Base-by-base conservation (phyloP, 2,113 vertebrate genomes). In the Aegotheles bennettii region DNA sequence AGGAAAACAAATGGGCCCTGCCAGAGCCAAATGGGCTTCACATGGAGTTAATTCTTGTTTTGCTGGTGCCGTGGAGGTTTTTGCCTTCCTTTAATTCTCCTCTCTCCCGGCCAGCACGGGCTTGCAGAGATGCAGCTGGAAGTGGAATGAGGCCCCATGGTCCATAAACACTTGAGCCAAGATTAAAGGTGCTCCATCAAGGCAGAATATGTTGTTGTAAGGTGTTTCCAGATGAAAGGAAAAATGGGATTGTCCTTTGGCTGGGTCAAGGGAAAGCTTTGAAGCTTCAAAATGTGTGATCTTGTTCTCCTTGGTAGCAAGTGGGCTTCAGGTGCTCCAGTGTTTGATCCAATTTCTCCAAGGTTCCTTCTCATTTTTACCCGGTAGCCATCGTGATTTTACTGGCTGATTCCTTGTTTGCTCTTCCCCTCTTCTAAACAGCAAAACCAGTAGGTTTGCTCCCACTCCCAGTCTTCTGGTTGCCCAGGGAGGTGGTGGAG, bases 21-120 rank as follows among this genome's bases (percentile, higher is more conserved):
- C 43, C 77, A 78, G 33, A 82, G 26, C 56, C 74, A 91, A 94
- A 89, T 70, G 60, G 74, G 60, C 60, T 94, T 93, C 93, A 75
- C 74, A 74, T 75, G 81, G 95, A 96, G 56, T 82, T 89, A 89
- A 92, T 95, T 92, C 87, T 86, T 90, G n/a, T 56, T 94, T 83
- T 86, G 71, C 61, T 90, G 26, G 83, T 94, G 47, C 35, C 67
- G 68, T 65, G 28, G 71, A 38, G 59, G 69, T 88, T 93, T 50
- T 50, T 47, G 21, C 25, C 24, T 23, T 57, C 33, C 51, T 81
- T 81, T 81, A 74, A 70, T 63, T 84, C 45, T 7, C 14, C 42
- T 59, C 80, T 67, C 15, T 89, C 60, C n/a, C 18, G 42, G 12
- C 87, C 89, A 71, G 83, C 42, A 77, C 0, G 0, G 68, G 42